phyloP scores from a whole-genome alignment of 2,113 vertebrate species.

The Oncorhynchus clarkii region DNA sequence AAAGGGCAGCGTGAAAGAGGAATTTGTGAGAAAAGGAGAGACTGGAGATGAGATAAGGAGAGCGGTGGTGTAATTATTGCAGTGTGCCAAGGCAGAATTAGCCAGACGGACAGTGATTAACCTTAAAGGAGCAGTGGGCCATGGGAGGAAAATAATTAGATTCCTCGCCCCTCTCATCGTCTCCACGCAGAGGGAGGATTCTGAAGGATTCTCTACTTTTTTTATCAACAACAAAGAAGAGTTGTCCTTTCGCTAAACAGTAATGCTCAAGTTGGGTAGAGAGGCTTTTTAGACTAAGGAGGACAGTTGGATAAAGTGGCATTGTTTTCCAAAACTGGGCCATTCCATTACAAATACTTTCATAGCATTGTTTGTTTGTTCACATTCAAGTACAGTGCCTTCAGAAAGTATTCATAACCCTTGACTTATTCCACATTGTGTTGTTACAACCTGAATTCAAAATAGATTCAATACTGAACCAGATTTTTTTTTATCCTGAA shows the following conservation, averaged over 20 bases:
- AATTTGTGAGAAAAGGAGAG: not conserved
- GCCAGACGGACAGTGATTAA: constrained; percentile 24
- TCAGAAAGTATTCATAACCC: too few relatives aligned
- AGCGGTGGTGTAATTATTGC: not conserved
- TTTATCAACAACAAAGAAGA: constrained; percentile 37
- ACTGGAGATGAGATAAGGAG: not conserved
- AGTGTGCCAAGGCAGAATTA: too few relatives aligned
- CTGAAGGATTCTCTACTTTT: constrained; percentile 38
- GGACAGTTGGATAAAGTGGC: not conserved
- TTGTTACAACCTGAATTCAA: too few relatives aligned
- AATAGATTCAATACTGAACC: too few relatives aligned
- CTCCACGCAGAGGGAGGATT: constrained; percentile 17
- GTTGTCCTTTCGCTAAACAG: constrained; percentile 29
- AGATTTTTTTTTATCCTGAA: too few relatives aligned
- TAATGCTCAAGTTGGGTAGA: not conserved
- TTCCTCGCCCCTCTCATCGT: constrained; percentile 27
- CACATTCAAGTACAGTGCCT: too few relatives aligned
- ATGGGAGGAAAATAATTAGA: constrained; percentile 64
- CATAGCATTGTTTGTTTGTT: not conserved
- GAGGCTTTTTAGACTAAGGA: not conserved
- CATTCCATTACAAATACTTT: not conserved
- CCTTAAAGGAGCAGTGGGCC: constrained; percentile 68
- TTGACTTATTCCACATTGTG: too few relatives aligned
- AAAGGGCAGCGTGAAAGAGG: not conserved
- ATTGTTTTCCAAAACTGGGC: not conserved